These are phyloP conservation scores for Lycia hirtaria DNA, from an alignment of 2,888 invertebrate species.

Conservation along the genomic window DNA sequence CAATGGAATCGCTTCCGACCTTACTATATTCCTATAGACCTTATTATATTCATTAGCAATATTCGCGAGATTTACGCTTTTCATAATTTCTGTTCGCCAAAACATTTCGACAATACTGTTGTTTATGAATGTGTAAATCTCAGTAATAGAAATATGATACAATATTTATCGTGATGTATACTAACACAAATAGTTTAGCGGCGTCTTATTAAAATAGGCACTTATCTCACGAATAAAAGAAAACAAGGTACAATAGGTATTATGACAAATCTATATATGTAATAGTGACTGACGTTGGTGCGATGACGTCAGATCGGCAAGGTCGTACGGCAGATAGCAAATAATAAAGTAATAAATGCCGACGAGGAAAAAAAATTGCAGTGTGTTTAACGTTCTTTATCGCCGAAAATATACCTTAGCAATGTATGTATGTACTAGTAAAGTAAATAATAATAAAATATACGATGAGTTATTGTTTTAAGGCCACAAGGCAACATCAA, in stretches of 20 bases:
- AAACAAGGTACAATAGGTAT: slow-evolving; percentile 8
- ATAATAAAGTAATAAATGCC: background rate
- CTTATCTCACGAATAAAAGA: background rate
- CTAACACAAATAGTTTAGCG: background rate
- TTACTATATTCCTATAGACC: too few relatives aligned
- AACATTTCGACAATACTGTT: background rate
- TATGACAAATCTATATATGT: background rate
- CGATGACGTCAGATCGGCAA: background rate
- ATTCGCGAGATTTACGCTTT: background rate
- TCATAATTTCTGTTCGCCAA: background rate
- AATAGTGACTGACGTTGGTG: background rate
- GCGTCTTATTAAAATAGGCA: background rate
- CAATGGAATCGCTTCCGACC: too few relatives aligned
- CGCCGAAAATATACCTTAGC: background rate
- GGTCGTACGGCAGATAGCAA: slow-evolving; percentile 4
- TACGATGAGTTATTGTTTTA: too few relatives aligned
- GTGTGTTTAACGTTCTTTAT: background rate
- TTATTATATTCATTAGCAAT: too few relatives aligned
- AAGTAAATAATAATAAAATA: background rate
- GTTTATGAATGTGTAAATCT: background rate
- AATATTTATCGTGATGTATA: background rate
- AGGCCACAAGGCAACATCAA: too few relatives aligned
- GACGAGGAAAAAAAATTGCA: background rate
- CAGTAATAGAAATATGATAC: background rate
- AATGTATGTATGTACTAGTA: too few relatives aligned